phyloP scores from a whole-genome alignment of 2,888 invertebrate species.

The Lapara coniferarum region DNA sequence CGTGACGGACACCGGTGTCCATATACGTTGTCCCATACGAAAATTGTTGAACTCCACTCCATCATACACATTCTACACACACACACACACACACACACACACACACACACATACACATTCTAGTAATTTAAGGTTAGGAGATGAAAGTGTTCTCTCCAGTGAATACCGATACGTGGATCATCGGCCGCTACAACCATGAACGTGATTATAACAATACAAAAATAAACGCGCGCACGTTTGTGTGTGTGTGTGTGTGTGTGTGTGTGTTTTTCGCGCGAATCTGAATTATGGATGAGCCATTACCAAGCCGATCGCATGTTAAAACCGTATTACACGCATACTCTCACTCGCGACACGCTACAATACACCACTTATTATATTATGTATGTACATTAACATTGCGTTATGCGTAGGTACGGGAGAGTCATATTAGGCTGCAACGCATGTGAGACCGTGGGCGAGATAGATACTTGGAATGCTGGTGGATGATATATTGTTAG shows the following conservation, averaged over 20 bases:
- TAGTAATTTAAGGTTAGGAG: not conserved
- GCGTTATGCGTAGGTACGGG: too few relatives aligned
- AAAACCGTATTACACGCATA: slow-evolving; percentile 1
- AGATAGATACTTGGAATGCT: too few relatives aligned
- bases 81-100: not conserved
- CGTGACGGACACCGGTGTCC: too few relatives aligned
- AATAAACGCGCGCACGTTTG: not conserved
- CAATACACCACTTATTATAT: not conserved
- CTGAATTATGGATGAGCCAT: slow-evolving; percentile 21
- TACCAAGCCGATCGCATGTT: slow-evolving; percentile 1
- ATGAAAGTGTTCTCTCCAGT: not conserved
- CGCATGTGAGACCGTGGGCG: too few relatives aligned
- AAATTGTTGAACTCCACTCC: too few relatives aligned
- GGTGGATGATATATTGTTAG: too few relatives aligned
- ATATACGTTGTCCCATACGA: too few relatives aligned
- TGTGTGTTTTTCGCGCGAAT: not conserved
- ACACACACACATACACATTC: not conserved
- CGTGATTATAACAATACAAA: not conserved
- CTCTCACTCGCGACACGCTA: not conserved
- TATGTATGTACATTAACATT: not conserved
- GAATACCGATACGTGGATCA: not conserved
- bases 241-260: not conserved
- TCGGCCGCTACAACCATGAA: not conserved
- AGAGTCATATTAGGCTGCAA: too few relatives aligned
- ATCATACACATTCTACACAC: not conserved